These are phyloP conservation scores for Periophthalmodon schlosseri DNA, from an alignment of 2,113 vertebrate genomes.

Conservation along the genomic window DNA sequence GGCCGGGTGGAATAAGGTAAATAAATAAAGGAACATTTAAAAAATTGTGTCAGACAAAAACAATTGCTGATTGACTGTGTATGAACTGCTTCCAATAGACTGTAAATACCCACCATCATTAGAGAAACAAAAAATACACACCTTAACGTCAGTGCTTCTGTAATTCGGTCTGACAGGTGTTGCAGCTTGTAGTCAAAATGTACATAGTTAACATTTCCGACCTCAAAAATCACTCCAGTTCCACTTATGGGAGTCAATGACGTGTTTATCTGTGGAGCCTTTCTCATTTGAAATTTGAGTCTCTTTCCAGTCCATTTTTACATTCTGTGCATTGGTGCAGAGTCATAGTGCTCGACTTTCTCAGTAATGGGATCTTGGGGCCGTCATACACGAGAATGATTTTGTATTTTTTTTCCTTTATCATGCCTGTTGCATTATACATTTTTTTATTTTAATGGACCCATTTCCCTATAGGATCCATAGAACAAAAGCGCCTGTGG, in stretches of 20 bases:
- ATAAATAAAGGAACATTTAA: too few species aligned
- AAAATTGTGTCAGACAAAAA: too few species aligned
- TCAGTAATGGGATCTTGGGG: not conserved
- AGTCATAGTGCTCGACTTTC: not conserved
- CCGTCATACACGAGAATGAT: not conserved
- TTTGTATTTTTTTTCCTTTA: not conserved
- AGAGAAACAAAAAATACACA: too few species aligned
- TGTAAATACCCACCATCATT: too few species aligned
- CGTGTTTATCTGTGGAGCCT: not conserved
- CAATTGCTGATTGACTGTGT: too few species aligned
- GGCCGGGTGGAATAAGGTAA: too few species aligned
- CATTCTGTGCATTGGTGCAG: not conserved
- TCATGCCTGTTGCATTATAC: constrained; percentile 4
- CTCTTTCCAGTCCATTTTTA: not conserved
- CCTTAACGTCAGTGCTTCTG: too few species aligned
- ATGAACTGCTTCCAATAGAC: too few species aligned
- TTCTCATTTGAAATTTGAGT: not conserved
- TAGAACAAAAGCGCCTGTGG: not conserved
- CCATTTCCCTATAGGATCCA: not conserved
- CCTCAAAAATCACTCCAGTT: not conserved
- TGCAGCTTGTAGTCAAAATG: not conserved
- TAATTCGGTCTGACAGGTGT: too few species aligned
- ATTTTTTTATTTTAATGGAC: not conserved
- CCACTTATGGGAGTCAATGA: not conserved
- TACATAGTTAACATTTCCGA: not conserved